Percentiles rank a stretch among this genome's conserved stretches.
Conservation (phyloP, 64 coral and sea anemone genomes). For the Porites lutea region DNA sequence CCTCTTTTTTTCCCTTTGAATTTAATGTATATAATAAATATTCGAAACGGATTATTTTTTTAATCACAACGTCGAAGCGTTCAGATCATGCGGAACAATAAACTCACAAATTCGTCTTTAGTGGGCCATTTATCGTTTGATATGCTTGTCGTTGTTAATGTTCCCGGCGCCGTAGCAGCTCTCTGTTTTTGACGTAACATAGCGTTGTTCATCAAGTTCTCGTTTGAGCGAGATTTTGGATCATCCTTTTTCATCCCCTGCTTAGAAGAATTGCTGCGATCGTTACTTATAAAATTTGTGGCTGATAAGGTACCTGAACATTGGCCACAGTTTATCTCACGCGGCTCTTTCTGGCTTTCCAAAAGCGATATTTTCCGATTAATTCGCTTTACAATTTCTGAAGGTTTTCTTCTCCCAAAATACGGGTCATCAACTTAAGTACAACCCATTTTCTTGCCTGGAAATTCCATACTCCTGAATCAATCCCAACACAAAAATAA, state of each 20-base stretch:
- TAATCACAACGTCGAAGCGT: background rate
- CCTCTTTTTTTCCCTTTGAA: too few species aligned
- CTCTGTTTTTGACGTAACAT: background rate
- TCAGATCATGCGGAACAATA: slow-evolving; percentile 64
- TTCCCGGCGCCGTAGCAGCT: background rate
- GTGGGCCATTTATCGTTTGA: slow-evolving; percentile 35
- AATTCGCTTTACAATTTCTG: slow-evolving; percentile 50
- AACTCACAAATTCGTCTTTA: slow-evolving; percentile 49
- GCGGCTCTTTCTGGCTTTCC: slow-evolving; percentile 25
- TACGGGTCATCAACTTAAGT: slow-evolving; percentile 59
- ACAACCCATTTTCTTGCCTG: slow-evolving; percentile 41
- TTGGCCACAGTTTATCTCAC: background rate
- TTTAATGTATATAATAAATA: too few species aligned
- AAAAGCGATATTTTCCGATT: slow-evolving; percentile 53
- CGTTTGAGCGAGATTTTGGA: background rate
- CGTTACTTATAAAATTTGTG: background rate
- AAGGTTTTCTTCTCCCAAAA: slow-evolving; percentile 69
- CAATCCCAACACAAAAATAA: background rate
- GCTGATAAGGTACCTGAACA: background rate
- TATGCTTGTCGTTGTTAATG: background rate
- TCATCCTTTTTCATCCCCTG: background rate
- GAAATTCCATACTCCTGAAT: slow-evolving; percentile 8
- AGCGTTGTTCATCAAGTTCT: background rate
- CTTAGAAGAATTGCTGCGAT: background rate
- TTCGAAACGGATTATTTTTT: too few species aligned